Evolutionary conservation across 2,797 vertebrate genomes (phyloP).

Genomic region (Chromobotia macracanthus): DNA sequence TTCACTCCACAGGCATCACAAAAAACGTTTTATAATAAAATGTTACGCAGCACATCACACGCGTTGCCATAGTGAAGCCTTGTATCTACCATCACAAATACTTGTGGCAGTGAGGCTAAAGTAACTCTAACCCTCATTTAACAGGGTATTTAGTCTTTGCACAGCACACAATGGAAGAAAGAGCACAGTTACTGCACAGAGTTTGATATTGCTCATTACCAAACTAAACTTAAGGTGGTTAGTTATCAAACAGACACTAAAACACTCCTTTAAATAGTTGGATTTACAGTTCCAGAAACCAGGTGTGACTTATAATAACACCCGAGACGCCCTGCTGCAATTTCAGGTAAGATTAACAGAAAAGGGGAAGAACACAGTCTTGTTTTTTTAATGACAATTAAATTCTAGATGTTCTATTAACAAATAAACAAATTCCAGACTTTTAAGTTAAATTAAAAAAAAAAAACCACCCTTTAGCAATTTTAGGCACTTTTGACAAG

Average conservation of each 20-base stretch:
- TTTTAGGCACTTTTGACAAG: neutral
- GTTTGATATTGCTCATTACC: slow-evolving; percentile 1
- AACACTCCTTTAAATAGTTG: neutral
- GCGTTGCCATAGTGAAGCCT: slow-evolving; percentile 28
- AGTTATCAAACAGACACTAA: slow-evolving; percentile 14
- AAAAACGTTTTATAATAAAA: slow-evolving; percentile 27
- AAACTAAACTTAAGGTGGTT: neutral
- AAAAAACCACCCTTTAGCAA: neutral
- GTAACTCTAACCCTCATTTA: slow-evolving; percentile 38
- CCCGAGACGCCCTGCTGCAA: neutral
- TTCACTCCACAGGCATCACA: neutral
- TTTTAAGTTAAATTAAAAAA: neutral
- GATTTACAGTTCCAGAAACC: neutral
- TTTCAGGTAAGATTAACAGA: neutral
- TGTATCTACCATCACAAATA: slow-evolving; percentile 31
- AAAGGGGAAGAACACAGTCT: neutral
- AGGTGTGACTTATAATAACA: neutral
- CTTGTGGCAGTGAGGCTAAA: slow-evolving; percentile 20
- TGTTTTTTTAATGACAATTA: neutral
- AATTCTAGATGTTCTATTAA: neutral
- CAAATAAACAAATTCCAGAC: neutral
- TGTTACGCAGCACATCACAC: neutral
- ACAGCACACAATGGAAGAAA: slow-evolving; percentile 13
- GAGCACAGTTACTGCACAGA: neutral
- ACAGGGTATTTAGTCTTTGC: slow-evolving; percentile 23